Evolutionary conservation across 2,888 invertebrate genomes (phyloP), one percentile per base, ranked within the genome.

Genomic region (Macrosiphum euphorbiae): DNA sequence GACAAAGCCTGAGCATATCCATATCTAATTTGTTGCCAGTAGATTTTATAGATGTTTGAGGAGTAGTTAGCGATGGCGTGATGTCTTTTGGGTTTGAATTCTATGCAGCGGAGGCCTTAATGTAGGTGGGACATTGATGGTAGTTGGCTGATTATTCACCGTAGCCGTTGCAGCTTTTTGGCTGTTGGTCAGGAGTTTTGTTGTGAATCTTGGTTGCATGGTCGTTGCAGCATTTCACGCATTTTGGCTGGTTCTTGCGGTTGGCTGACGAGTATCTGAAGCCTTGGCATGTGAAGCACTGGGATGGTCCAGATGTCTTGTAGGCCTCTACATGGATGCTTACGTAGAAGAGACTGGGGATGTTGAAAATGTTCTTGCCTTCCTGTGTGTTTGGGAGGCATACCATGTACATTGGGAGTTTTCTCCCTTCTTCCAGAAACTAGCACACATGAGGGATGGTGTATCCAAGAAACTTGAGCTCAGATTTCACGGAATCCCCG

Each of bases 201-300:
- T n/a, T 41, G 44, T 50, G 78, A 0, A 41, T 41, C 28, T 90
- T 90, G 13, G 47, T 67, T 26, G 58, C 26, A 16, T 90, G 67
- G 47, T 90, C 44, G 10, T 47, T 41, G n/a, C 67, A 47, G 28
- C 67, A 90, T 67, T 90, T 90, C 35, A 61, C 67, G 67, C 67
- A 78, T 44, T 47, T 58, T 7, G 50, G 90, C 1, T 35, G 90
- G 41, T 90, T 67, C 1, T 28, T 44, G 90, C 90, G 78, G 20
- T 90, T 3, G 0, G 24, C 10, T 1, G 90, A 90, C 0, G 28
- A 26, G 20, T 90, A n/a, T 26, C 67, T 67, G 67, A 90, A 90
- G 2, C 67, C 44, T n/a, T 52, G 67, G 20, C 84, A 84, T 16
- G 41, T 8, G 24, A 84, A 85, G 20, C 85, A 85, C 44, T 44